These are phyloP conservation scores for Eulimnadia texana DNA, from an alignment of 1,140 invertebrate species.

Conservation along the genomic window DNA sequence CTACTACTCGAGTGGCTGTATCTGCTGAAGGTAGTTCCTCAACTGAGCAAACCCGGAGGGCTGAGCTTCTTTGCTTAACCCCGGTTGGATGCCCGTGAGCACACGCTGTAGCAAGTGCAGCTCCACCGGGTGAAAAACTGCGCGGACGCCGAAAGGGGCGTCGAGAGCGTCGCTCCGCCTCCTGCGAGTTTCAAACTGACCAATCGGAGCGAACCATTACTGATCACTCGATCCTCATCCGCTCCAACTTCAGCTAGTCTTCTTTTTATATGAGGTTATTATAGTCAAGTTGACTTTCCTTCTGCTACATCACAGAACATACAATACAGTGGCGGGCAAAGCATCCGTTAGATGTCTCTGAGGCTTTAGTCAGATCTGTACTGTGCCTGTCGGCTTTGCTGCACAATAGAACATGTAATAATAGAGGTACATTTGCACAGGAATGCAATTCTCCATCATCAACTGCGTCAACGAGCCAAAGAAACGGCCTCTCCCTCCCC, in stretches of 20 bases:
- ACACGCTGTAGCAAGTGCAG: neutral
- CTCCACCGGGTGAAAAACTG: neutral
- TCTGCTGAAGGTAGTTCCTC: neutral
- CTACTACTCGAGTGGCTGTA: neutral
- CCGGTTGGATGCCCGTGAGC: neutral
- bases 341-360: neutral
- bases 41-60: neutral
- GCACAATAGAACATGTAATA: too few species aligned
- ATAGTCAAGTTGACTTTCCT: too few species aligned
- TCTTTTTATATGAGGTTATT: too few species aligned
- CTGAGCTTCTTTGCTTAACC: neutral
- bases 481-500: neutral
- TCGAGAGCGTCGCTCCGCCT: neutral
- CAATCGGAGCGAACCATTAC: neutral
- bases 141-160: neutral
- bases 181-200: neutral
- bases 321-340: too few species aligned
- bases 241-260: too few species aligned
- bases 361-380: too few species aligned
- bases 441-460: neutral
- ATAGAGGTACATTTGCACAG: neutral
- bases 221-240: too few species aligned
- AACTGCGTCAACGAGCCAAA: neutral
- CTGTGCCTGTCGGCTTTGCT: too few species aligned
- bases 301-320: too few species aligned